These are phyloP conservation scores for Hafferia zeledoni DNA, from an alignment of 2,797 vertebrate species.

Conservation along the genomic window DNA sequence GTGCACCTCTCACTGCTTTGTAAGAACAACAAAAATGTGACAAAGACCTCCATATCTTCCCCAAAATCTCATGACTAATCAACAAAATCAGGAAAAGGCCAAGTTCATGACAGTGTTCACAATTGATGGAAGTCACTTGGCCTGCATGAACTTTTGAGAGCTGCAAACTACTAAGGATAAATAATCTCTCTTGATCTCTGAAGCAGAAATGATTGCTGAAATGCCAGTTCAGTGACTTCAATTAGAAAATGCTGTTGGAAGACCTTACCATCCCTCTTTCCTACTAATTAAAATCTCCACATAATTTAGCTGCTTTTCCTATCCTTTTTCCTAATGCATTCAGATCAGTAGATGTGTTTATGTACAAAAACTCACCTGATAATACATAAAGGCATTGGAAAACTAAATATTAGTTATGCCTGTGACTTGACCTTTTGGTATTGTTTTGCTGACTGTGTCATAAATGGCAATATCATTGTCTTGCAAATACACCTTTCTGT, in stretches of 20 bases:
- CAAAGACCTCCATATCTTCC: not conserved
- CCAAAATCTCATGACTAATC: not conserved
- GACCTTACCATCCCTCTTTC: not conserved
- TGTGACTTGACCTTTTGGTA: not conserved
- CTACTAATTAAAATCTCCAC: conserved; percentile 9
- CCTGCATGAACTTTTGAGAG: conserved; percentile 30
- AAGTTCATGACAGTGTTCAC: not conserved
- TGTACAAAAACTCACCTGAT: not conserved
- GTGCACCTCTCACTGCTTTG: not conserved
- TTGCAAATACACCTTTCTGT: not conserved
- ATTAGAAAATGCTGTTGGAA: conserved; percentile 47
- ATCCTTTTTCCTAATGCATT: not conserved
- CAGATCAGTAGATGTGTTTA: not conserved
- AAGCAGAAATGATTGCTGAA: conserved; percentile 50
- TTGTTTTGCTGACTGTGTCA: not conserved
- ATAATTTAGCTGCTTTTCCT: conserved; percentile 11
- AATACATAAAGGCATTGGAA: not conserved
- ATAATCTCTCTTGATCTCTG: conserved; percentile 50
- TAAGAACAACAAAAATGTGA: not conserved
- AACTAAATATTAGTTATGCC: not conserved
- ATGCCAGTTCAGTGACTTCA: conserved; percentile 52
- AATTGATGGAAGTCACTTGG: conserved; percentile 10
- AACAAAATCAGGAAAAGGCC: not conserved
- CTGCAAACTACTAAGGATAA: conserved; percentile 22
- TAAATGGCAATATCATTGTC: not conserved